Base-by-base conservation (phyloP, 2,113 vertebrate species). In the Aspiorhynchus laticeps region DNA sequence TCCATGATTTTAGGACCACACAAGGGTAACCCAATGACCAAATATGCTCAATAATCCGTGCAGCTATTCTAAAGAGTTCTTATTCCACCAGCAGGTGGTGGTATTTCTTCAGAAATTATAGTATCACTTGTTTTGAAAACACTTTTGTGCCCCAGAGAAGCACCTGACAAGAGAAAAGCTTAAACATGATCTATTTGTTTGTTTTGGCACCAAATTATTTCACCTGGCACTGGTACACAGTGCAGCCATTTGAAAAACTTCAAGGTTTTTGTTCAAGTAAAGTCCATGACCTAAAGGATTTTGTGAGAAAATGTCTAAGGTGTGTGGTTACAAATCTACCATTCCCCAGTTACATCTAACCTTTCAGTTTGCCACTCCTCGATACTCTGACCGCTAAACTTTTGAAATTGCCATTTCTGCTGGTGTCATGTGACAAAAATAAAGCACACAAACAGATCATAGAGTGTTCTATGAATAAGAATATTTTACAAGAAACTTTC, bases 31-130 rank as follows among this genome's bases (percentile, higher is more conserved):
- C 65, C 11, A 43, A 15, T 41, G 24, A 75, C 71, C 38, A 76
- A 48, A 76, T 74, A 21, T 74, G 9, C 71, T n/a, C 74, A 48
- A 3, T 28, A 76, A 48, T 74, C 36, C 10, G 7, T 24, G 24
- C 71, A 48, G 12, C 74, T 15, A 5, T 12, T 41, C 10, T 41
- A 38, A 33, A 24, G 69, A 28, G 17, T 31, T 77, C 3, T 48
- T 53, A 51, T 31, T 74, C 24, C 31, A 84, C 82, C 82, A 84
- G 67, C 67, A 84, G 82, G 82, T 84, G 82, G 82, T 26, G 69
- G 69, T 56, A 56, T 51, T 38, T 73, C 19, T 38, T 36, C 24
- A 59, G 51, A 74, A 84, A 56, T 71, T 0, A 11, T n/a, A 56
- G 7, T 3, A 81, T 17, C 6, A 19, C 5, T 65, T 43, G 33